Base-by-base conservation (phyloP, 2,113 vertebrate species). In the Thomomys bottae region DNA sequence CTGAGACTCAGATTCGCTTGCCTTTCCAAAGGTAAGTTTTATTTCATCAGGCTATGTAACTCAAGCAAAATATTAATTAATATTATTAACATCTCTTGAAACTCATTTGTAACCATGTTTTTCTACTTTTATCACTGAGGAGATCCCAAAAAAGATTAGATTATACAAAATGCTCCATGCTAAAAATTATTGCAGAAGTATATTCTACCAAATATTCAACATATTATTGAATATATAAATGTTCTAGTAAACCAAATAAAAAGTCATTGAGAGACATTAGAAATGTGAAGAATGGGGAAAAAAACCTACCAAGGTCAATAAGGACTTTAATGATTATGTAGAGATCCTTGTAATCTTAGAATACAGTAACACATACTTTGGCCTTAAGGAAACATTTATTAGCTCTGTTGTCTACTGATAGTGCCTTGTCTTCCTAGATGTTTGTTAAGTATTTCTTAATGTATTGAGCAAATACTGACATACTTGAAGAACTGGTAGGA, bases 291-390 rank as follows among this genome's bases (percentile, higher is more conserved):
- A 54, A 71, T 2, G 45, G 45, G 45, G 45, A 54, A 54, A 54
- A 54, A 54, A 17, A 10, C 15, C n/a, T n/a, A 54, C 49, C 49
- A 54, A 54, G 49, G 32, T 57, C 36, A 64, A 2, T 67, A 32
- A 87, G 17, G 15, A 73, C 36, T 30, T 81, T 15, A 64, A 57
- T 82, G 45, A 95, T 94, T 96, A 95, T 81, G 92, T 28, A 78
- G 15, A 94, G 32, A 26, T 84, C 84, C 92, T 94, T 57, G 93
- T 91, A 93, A 91, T 93, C 36, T 0, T 38, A 90, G 82, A 93
- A 94, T 95, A 95, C 28, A 96, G 92, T 82, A 80, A 12, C 10
- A 83, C 91, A 94, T 95, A 75, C 45, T 93, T 96, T 87, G 87
- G 38, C 42, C 94, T 89, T 96, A 72, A 85, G 81, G 30, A 93